Evolutionary conservation across 2,113 vertebrate genomes (phyloP), one percentile per base, ranked within the genome.

Genomic region (Poeciliopsis turrubarensis): DNA sequence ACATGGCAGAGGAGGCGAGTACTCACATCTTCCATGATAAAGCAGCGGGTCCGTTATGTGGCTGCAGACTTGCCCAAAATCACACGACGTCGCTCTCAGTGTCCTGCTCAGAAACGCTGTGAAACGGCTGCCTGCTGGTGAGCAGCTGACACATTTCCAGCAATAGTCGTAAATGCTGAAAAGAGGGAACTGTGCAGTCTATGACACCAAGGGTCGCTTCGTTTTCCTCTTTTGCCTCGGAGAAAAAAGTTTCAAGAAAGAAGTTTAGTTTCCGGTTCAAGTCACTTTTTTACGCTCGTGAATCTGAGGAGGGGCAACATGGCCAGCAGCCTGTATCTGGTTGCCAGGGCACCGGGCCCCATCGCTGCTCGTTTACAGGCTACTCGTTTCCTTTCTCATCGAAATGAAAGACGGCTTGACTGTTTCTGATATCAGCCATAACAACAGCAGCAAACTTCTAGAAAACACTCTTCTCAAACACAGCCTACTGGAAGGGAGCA

Each of bases 1-100:
- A n/a, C 14, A 47, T 19, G 44, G 44, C 13, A 41, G 39, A 41
- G 39, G 39, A 13, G 13, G 39, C 13, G 11, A 10, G 60, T 85
- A 91, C 89, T 91, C 73, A 91, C 89, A 87, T 89, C 87, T 82
- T 85, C 89, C 89, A 91, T 91, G 84, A 77, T 90, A 64, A 64
- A 77, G 75, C n/a, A 41, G 62, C 68, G 32, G 1, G 44, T 84
- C 89, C 87, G 89, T 88, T 91, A 89, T 82, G 54, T 81, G 82
- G 61, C 72, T 0, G 70, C 2, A 14, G 37, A 68, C 31, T 0
- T 32, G 76, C 51, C 31, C n/a, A 9, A 47, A 73, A 15, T 70
- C 76, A 19, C 62, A 83, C 87, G 81, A 81, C 73, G 82, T 84
- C 83, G 73, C 54, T 30, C 19, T 82, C 17, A 47, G 77, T 39